Evolutionary conservation across 2,888 invertebrate species (phyloP), one percentile per base, ranked within the genome.

Genomic region (Ischnura elegans): DNA sequence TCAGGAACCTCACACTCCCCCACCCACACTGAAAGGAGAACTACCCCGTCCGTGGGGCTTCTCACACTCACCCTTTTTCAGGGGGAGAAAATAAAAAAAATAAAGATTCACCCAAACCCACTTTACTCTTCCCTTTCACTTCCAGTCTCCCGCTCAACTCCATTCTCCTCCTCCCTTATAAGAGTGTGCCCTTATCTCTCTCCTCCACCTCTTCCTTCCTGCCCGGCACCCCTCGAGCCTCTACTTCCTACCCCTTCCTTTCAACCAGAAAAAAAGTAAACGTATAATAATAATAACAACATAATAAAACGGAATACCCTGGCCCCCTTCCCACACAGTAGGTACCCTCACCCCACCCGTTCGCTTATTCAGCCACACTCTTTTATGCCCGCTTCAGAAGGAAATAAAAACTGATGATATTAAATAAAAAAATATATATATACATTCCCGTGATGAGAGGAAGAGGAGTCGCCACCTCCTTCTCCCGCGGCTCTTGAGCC

Each of bases 311-410:
- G n/a, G 61, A 43, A 45, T 66, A 55, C 61, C 61, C 29, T 55
- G 8, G 3, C n/a, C 21, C 36, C 55, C 42, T 61, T 42, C 43
- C 45, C 21, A 6, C 45, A 25, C 25, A 21, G 21, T 10, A 13
- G 13, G 3, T 16, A 2, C 61, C 61, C 42, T 42, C 25, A 8
- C 43, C 42, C 42, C 61, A 43, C 8, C 90, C 61, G 61, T 43
- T 90, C 61, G 13, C 90, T 66, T 36, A 76, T 76, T 76, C 76
- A 76, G 36, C 76, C 76, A n/a, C 25, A 76, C 76, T 76, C 76
- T 76, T 51, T 76, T 76, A 76, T 76, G 76, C 76, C 36, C 76
- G 3, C 76, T 76, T 76, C 36, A 76, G 76, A 76, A 61, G 25
- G n/a, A 51, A 51, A 51, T 76, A 76, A 76, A 76, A 76, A 76